phyloP scores from a whole-genome alignment of 2,888 invertebrate species.

The Apotomis betuletana region DNA sequence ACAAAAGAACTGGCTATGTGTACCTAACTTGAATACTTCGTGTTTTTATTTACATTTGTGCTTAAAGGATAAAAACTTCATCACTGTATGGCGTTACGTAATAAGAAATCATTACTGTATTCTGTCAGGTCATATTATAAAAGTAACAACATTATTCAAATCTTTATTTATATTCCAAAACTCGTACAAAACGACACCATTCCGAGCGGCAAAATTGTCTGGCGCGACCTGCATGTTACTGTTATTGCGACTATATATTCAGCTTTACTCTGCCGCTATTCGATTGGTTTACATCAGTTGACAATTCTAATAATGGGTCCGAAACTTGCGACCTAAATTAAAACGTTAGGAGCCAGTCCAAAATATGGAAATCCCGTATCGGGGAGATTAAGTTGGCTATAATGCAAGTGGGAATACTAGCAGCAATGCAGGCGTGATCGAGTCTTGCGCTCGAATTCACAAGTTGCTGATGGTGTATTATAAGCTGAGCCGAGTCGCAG shows the following conservation, averaged over 20 bases:
- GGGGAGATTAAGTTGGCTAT: slow-evolving; percentile 45
- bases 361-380: slow-evolving; percentile 31
- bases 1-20: no score
- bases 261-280: slow-evolving; percentile 48
- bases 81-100: not conserved
- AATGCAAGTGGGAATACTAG: slow-evolving; percentile 45
- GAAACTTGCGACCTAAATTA: slow-evolving; percentile 28
- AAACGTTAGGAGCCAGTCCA: slow-evolving; percentile 21
- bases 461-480: slow-evolving; percentile 51
- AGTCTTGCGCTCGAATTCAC: slow-evolving; percentile 57
- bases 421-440: slow-evolving; percentile 47
- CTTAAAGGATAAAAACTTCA: not conserved
- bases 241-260: slow-evolving; percentile 54
- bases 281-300: slow-evolving; percentile 40
- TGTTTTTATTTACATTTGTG: no score
- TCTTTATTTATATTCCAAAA: slow-evolving; percentile 42
- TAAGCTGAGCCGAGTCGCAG: slow-evolving; percentile 24
- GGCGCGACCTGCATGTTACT: slow-evolving; percentile 49
- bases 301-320: slow-evolving; percentile 28
- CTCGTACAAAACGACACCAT: slow-evolving; percentile 37
- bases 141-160: slow-evolving; percentile 46
- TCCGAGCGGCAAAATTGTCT: slow-evolving; percentile 44
- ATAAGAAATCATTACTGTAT: not conserved
- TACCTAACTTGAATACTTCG: no score
- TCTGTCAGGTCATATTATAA: slow-evolving; percentile 31